These are phyloP conservation scores for Hemaris fuciformis DNA, from an alignment of 2,888 invertebrate species.

Conservation along the genomic window DNA sequence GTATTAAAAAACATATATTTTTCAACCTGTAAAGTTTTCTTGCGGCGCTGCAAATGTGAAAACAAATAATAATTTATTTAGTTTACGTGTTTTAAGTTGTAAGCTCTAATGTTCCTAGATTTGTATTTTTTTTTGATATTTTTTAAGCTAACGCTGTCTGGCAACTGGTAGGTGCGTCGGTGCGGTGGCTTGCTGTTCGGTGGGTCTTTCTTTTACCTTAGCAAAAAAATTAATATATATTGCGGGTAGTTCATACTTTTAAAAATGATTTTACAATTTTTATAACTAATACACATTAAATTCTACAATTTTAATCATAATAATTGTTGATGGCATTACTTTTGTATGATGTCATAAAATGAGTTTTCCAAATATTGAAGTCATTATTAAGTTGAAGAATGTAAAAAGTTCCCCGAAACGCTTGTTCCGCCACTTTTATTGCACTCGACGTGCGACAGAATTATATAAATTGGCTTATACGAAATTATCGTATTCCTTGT, in stretches of 20 bases:
- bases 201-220: background rate
- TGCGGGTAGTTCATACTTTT: background rate
- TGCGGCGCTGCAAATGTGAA: slow-evolving; percentile 12
- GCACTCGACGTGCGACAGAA: background rate
- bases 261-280: background rate
- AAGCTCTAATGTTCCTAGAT: slow-evolving; percentile 78
- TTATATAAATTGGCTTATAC: background rate
- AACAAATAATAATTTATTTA: slow-evolving; percentile 62
- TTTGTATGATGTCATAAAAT: too few species aligned
- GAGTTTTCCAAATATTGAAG: background rate
- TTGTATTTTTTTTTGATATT: slow-evolving; percentile 63
- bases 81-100: slow-evolving; percentile 57
- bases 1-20: background rate
- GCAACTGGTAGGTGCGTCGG: background rate
- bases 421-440: background rate
- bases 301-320: too few species aligned
- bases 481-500: slow-evolving; percentile 38
- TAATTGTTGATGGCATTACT: too few species aligned
- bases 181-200: background rate
- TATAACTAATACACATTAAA: too few species aligned
- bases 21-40: background rate
- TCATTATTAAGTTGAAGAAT: background rate
- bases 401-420: background rate
- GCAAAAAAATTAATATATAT: too few species aligned
- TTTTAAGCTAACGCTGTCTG: slow-evolving; percentile 21